Conservation (phyloP, 2,888 invertebrate species). For the Microdon myrmicae region DNA sequence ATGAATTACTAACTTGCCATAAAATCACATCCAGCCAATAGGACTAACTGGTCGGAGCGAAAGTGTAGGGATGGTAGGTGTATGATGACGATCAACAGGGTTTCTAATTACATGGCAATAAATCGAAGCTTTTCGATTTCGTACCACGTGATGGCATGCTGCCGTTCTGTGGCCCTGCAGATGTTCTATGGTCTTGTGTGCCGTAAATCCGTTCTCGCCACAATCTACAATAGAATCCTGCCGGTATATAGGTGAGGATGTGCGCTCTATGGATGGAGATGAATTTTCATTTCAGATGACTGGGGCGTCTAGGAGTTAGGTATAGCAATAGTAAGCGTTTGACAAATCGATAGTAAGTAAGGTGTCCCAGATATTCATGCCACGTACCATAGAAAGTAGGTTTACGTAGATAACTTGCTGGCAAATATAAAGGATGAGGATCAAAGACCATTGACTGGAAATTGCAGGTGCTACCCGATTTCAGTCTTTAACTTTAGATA, state of each 20-base stretch:
- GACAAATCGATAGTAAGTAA: constrained; percentile 15
- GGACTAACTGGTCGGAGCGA: background rate
- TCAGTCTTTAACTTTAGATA: constrained; percentile 1
- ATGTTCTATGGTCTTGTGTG: constrained; percentile 3
- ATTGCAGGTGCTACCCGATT: constrained; percentile 19
- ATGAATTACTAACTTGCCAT: constrained; percentile 44
- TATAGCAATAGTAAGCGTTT: constrained; percentile 15
- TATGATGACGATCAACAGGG: constrained; percentile 41
- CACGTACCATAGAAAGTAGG: constrained; percentile 19
- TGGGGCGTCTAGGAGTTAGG: background rate
- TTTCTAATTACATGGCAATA: constrained; percentile 49
- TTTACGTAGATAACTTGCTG: background rate
- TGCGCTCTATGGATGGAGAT: constrained; percentile 6
- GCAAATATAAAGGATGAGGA: constrained; percentile 16
- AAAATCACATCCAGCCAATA: constrained; percentile 44
- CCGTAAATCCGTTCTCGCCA: constrained; percentile 33
- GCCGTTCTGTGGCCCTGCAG: constrained; percentile 30
- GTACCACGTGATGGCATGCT: constrained; percentile 46
- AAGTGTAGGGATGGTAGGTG: background rate
- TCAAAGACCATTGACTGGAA: constrained; percentile 33
- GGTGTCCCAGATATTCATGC: constrained; percentile 34
- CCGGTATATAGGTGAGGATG: background rate
- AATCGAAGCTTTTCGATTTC: constrained; percentile 48
- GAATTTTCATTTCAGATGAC: constrained; percentile 22
- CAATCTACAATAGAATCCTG: constrained; percentile 18